A percentile compares a stretch with the other conserved stretches of the same genome.
Evolutionary conservation across 2,113 vertebrate species (phyloP).

Genomic region (Ophthalmolycus amberensis): DNA sequence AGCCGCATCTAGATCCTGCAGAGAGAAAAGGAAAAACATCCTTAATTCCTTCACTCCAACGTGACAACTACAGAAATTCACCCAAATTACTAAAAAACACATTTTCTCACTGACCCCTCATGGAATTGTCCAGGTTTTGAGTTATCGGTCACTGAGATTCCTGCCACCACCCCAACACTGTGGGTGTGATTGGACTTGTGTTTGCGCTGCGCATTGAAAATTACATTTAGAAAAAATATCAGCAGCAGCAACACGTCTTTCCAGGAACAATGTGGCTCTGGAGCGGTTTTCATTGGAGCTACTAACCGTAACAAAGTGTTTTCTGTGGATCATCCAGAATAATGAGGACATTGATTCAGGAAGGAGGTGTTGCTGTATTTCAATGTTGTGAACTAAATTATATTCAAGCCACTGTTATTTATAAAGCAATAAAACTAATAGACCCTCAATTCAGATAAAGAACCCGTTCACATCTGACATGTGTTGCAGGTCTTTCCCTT

Average conservation of each 20-base stretch:
- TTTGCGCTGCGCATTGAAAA: not conserved
- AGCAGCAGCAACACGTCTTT: not conserved
- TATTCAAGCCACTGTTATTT: not conserved
- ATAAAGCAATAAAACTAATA: not conserved
- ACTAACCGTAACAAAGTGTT: not conserved
- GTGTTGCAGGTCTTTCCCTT: not conserved
- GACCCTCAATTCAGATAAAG: not conserved
- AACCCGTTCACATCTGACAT: not conserved
- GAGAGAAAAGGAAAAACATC: conserved; percentile 8
- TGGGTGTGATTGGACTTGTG: not conserved
- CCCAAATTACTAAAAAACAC: too few relatives aligned
- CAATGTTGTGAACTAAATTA: not conserved
- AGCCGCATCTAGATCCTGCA: conserved; percentile 91
- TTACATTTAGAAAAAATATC: not conserved
- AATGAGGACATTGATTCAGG: too few relatives aligned
- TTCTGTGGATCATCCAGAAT: not conserved
- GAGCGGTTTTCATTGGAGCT: not conserved
- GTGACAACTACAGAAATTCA: too few relatives aligned
- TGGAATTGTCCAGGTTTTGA: too few relatives aligned
- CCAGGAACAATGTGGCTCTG: not conserved
- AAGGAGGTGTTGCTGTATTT: not conserved
- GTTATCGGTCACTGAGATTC: too few relatives aligned
- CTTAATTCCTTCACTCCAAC: not conserved
- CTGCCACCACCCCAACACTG: too few relatives aligned
- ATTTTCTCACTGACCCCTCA: too few relatives aligned